A percentile compares a stretch with the other conserved stretches of the same genome.
Evolutionary conservation across 1,140 invertebrate genomes (phyloP).

Genomic region (Papilio dardanus): DNA sequence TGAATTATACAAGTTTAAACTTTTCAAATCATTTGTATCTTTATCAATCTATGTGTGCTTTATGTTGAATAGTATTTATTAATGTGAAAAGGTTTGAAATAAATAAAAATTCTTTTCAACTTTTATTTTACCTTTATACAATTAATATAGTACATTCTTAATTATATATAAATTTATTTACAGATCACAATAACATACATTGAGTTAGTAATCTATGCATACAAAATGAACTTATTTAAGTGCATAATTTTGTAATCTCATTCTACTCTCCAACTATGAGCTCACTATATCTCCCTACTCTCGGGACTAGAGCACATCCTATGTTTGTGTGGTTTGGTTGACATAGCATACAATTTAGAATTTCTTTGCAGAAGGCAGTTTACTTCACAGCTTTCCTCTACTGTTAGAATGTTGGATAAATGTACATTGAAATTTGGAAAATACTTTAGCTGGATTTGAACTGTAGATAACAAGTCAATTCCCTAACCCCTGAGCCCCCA

Average conservation of each 20-base stretch:
- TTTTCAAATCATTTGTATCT: neutral
- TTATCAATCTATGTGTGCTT: constrained; percentile 1
- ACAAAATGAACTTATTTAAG: neutral
- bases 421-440: no score
- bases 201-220: neutral
- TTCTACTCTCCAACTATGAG: no score
- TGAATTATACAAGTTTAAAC: constrained; percentile 10
- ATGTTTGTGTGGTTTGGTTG: no score
- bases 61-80: neutral
- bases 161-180: constrained; percentile 24
- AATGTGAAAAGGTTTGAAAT: constrained; percentile 8
- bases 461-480: no score
- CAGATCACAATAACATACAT: neutral
- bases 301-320: no score
- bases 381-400: no score
- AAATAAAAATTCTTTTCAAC: neutral
- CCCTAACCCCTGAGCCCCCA: no score
- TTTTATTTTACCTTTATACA: constrained; percentile 7
- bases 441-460: no score
- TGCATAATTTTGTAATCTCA: neutral
- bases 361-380: no score
- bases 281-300: no score
- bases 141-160: constrained; percentile 15
- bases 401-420: no score
- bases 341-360: no score